Conservation (phyloP, 2,797 vertebrate genomes). For the Coranthus polyacanthus region DNA sequence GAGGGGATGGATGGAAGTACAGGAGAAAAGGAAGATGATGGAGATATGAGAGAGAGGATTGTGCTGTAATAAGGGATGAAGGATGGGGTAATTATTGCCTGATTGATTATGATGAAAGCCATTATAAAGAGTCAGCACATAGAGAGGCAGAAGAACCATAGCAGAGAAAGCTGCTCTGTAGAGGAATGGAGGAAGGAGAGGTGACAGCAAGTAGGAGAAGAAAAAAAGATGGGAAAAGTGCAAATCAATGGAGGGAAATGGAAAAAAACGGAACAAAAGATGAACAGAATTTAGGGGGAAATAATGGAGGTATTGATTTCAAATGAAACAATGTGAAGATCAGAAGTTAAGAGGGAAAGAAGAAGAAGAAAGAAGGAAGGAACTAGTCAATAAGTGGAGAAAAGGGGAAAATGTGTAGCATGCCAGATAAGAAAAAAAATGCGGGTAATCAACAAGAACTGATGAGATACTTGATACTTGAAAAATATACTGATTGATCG, state of each 20-base stretch:
- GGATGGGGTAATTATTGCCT: constrained; percentile 24
- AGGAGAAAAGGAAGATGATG: constrained; percentile 4
- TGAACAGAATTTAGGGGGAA: constrained; percentile 14
- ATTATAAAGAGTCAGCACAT: constrained; percentile 12
- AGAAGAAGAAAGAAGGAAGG: not conserved
- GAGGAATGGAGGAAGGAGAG: constrained; percentile 18
- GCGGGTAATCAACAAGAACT: not conserved
- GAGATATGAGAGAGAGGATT: constrained; percentile 7
- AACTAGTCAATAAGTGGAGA: not conserved
- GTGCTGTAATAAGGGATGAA: not conserved
- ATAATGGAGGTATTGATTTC: constrained; percentile 48
- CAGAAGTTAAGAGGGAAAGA: not conserved
- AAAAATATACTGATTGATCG: constrained; percentile 21
- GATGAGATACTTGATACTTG: not conserved
- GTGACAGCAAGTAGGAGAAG: not conserved
- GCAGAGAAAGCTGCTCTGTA: not conserved
- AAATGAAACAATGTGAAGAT: constrained; percentile 27
- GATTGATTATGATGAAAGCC: constrained; percentile 47
- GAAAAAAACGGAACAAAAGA: constrained; percentile 6
- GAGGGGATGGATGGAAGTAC: not conserved
- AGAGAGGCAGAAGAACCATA: constrained; percentile 7
- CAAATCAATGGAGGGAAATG: constrained; percentile 42
- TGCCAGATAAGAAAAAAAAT: not conserved
- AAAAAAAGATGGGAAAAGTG: constrained; percentile 10
- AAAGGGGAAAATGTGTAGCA: not conserved